These are phyloP conservation scores for Embiotoca jacksoni DNA, from an alignment of 2,113 vertebrate species.

Conservation along the genomic window DNA sequence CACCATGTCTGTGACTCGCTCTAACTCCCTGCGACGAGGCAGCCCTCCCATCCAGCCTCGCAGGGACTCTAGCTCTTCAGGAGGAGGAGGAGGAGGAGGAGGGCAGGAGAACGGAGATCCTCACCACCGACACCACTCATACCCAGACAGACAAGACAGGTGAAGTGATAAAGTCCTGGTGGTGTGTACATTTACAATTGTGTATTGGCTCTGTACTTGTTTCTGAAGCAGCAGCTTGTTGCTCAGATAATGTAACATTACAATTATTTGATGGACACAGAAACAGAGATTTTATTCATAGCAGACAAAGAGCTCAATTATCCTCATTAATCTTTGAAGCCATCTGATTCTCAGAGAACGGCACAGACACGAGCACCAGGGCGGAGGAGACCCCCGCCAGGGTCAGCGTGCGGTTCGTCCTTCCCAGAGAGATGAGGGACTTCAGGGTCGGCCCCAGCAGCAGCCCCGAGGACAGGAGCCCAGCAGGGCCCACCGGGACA, in stretches of 20 bases:
- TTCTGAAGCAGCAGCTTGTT: not conserved
- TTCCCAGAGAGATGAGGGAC: slow-evolving; percentile 64
- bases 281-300: too few species aligned
- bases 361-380: slow-evolving; percentile 60
- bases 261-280: not conserved
- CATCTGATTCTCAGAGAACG: slow-evolving; percentile 62
- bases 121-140: slow-evolving; percentile 58
- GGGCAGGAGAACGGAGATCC: slow-evolving; percentile 80
- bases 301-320: too few species aligned
- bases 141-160: slow-evolving; percentile 68
- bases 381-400: slow-evolving; percentile 66
- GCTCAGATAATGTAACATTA: not conserved
- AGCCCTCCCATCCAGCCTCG: slow-evolving; percentile 88
- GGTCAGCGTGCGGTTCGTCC: slow-evolving; percentile 54
- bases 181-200: too few species aligned
- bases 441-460: slow-evolving; percentile 79
- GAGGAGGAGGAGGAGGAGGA: slow-evolving; percentile 71
- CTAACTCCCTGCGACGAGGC: slow-evolving; percentile 92
- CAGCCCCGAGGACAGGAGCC: slow-evolving; percentile 88
- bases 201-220: too few species aligned
- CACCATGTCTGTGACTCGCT: slow-evolving; percentile 94
- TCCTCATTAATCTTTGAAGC: not conserved
- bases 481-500: slow-evolving; percentile 67
- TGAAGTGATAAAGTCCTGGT: not conserved
- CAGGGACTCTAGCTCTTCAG: slow-evolving; percentile 77